phyloP scores from a whole-genome alignment of 2,113 vertebrate genomes.

The Ellobius talpinus region DNA sequence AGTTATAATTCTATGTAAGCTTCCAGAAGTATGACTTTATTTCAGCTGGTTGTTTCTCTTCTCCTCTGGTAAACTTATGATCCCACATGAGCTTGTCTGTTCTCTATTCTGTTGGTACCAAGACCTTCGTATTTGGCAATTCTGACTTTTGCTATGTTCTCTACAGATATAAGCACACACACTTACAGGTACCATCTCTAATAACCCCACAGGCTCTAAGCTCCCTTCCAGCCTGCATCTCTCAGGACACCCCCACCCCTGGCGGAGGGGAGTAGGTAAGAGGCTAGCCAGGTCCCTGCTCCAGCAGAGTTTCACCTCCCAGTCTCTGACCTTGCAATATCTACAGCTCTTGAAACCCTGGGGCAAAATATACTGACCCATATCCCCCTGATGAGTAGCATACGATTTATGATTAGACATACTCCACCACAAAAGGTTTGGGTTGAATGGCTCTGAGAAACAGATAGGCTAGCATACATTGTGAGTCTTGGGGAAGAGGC shows the following conservation, averaged over 20 bases:
- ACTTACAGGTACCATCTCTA: neutral
- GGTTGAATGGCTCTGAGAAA: neutral
- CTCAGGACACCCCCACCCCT: too few species aligned
- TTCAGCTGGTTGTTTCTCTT: neutral
- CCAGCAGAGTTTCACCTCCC: neutral
- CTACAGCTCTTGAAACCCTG: neutral
- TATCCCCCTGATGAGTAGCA: neutral
- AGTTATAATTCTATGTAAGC: neutral
- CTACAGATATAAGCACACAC: neutral
- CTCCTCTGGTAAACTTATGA: neutral
- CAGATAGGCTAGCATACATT: neutral
- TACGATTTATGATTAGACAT: neutral
- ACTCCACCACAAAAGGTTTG: neutral
- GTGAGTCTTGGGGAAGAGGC: neutral
- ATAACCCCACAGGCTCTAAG: neutral
- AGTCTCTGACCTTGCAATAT: neutral
- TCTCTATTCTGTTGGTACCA: neutral
- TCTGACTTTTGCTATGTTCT: neutral
- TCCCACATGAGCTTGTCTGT: neutral
- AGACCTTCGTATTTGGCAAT: neutral
- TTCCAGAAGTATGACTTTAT: neutral
- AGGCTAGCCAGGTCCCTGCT: neutral
- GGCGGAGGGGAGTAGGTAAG: too few species aligned
- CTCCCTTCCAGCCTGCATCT: neutral
- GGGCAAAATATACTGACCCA: neutral